phyloP scores from a whole-genome alignment of 1,140 invertebrate genomes.

The Contarinia nasturtii region DNA sequence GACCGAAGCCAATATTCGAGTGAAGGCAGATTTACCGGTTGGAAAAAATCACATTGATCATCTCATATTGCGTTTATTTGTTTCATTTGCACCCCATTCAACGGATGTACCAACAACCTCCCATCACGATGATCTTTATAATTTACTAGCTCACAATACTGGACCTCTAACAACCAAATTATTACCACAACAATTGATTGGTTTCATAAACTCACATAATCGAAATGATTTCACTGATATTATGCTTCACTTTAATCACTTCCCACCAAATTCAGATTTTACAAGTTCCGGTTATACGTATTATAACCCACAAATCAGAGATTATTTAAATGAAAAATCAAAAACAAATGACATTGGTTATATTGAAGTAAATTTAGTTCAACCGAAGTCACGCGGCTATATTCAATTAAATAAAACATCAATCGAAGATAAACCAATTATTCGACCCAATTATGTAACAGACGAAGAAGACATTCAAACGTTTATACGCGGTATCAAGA shows the following conservation, averaged over 20 bases:
- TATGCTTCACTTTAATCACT: not conserved
- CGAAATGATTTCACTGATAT: not conserved
- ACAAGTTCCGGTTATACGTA: not conserved
- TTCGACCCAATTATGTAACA: slow-evolving; percentile 34
- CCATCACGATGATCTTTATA: not conserved
- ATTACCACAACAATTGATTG: not conserved
- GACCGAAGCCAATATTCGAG: slow-evolving; percentile 37
- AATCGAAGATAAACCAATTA: slow-evolving; percentile 21
- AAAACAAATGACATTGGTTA: slow-evolving; percentile 8
- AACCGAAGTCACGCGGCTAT: slow-evolving; percentile 32
- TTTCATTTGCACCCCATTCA: not conserved
- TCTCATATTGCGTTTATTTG: slow-evolving; percentile 19
- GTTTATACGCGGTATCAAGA: slow-evolving; percentile 12
- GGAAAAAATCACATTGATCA: slow-evolving; percentile 75
- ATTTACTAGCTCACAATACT: not conserved
- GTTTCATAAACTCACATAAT: not conserved
- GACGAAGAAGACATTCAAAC: slow-evolving; percentile 23
- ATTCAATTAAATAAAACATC: slow-evolving; percentile 28
- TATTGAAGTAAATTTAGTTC: slow-evolving; percentile 14
- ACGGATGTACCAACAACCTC: not conserved
- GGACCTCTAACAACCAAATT: not conserved
- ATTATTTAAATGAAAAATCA: not conserved
- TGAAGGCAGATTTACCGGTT: slow-evolving; percentile 43
- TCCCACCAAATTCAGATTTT: not conserved
- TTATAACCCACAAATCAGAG: not conserved